Base-by-base conservation (phyloP, 2,888 invertebrate genomes). In the Artemia sp. region DNA sequence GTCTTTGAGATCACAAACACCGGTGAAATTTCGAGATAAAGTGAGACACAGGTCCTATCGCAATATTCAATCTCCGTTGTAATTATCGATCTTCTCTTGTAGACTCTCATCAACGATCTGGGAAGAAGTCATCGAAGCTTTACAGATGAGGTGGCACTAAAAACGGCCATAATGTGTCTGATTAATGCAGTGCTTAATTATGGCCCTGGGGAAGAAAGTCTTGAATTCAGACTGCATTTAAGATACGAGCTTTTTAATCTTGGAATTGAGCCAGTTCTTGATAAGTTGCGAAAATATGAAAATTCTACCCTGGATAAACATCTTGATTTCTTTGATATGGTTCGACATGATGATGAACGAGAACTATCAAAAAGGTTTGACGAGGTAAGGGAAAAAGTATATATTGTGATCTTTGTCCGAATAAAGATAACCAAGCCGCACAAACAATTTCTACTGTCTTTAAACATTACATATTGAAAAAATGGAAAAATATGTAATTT, bases 301-400 rank as follows among this genome's bases (percentile, higher is more conserved):
- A 95, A 95, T 80, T 91, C 92, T 76, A 94, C 92, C 0, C 81
- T 95, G 70, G 91, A 95, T 78, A 85, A 94, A 75, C 97, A 97
- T 85, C 85, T 97, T 79, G 96, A 97, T 78, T 93, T 97, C 80
- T 97, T 97, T 81, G 97, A 97, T 81, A 94, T 96, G 93, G 90
- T 95, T 38, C 85, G 96, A 67, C 90, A 88, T 76, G 95, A 96
- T 80, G 97, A 97, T 79, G 97, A 97, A 78, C 88, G 91, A 75
- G 93, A 95, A 77, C 79, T 97, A 72, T 90, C 92, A 7, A 83
- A 92, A 73, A 86, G 90, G 75, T 93, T 92, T 80, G 91, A 92
- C 77, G 85, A 87, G 77, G 81, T 82, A 75, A 76, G 77, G 73
- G 38, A 38, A 38, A 38, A 38, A 38, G 6, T 38, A 38, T 38